Percentiles rank a stretch among this genome's conserved stretches.
These are phyloP conservation scores for Burhinus oedicnemus DNA, from an alignment of 2,113 vertebrate genomes.

Conservation along the genomic window DNA sequence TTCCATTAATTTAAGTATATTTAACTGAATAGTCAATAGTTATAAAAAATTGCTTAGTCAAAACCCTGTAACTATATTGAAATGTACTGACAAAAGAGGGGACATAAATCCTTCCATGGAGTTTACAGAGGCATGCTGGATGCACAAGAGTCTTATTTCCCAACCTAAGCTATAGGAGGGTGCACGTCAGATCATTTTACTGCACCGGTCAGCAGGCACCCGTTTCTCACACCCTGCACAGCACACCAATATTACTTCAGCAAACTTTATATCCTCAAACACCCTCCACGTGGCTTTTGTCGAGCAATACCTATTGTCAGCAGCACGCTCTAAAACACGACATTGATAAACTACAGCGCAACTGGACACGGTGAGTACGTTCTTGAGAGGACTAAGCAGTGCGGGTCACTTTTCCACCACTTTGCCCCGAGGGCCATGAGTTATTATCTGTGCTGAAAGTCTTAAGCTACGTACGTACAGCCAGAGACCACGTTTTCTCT, in stretches of 20 bases:
- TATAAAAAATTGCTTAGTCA: neutral
- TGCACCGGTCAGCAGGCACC: neutral
- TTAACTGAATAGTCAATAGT: neutral
- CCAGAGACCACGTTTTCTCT: neutral
- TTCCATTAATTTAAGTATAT: neutral
- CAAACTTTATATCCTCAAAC: neutral
- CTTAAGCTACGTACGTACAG: neutral
- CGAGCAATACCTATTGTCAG: neutral
- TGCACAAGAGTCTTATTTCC: neutral
- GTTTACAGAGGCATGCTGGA: neutral
- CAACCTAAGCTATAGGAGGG: neutral
- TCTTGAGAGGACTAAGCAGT: neutral
- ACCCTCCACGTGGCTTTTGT: neutral
- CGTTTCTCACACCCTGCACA: neutral
- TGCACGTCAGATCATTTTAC: neutral
- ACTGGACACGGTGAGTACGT: neutral
- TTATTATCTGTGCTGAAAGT: neutral
- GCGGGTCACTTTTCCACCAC: neutral
- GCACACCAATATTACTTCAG: neutral
- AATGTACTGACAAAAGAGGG: neutral
- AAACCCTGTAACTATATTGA: neutral
- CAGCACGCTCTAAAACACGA: accelerated
- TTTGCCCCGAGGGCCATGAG: neutral
- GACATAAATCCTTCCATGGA: neutral
- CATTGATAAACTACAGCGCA: neutral